Percentiles rank a stretch among this genome's conserved stretches.
Conservation (phyloP, 2,113 vertebrate genomes). For the Clarias macrocephalus region DNA sequence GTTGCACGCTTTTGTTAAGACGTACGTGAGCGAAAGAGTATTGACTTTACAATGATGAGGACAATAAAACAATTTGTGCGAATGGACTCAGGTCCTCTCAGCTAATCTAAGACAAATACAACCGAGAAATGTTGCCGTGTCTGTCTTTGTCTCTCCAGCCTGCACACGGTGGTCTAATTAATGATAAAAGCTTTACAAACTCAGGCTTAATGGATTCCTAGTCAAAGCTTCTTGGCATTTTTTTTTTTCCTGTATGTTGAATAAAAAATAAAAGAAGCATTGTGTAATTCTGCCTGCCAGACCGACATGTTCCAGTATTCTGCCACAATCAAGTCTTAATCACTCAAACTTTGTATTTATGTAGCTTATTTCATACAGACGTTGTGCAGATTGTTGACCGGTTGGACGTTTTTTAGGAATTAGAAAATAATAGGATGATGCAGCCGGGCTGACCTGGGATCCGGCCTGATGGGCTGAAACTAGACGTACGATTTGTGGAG, state of each 20-base stretch:
- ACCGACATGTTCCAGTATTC: conserved; percentile 23
- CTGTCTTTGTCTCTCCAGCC: conserved; percentile 34
- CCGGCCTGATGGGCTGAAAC: not conserved
- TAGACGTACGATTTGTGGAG: not conserved
- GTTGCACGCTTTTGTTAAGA: conserved; percentile 50
- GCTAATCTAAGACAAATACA: conserved; percentile 63
- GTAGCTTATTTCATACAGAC: not conserved
- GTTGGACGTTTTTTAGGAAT: no score
- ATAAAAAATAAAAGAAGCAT: not conserved
- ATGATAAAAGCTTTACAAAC: conserved; percentile 47
- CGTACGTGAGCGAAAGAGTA: conserved; percentile 39
- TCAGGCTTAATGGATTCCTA: conserved; percentile 50
- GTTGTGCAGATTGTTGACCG: not conserved
- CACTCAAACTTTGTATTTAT: conserved; percentile 10
- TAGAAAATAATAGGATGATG: not conserved
- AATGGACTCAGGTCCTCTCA: conserved; percentile 39
- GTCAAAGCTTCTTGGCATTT: conserved; percentile 28
- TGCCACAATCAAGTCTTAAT: conserved; percentile 14
- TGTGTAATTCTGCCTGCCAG: not conserved
- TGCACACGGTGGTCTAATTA: conserved; percentile 22
- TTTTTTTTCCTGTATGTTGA: conserved; percentile 25
- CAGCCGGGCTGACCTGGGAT: not conserved
- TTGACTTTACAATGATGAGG: conserved; percentile 61
- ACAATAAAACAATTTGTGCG: conserved; percentile 67
- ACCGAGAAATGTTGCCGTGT: conserved; percentile 49